Base-by-base conservation (phyloP, 2,888 invertebrate genomes). In the Callyntrura guangdongensis region DNA sequence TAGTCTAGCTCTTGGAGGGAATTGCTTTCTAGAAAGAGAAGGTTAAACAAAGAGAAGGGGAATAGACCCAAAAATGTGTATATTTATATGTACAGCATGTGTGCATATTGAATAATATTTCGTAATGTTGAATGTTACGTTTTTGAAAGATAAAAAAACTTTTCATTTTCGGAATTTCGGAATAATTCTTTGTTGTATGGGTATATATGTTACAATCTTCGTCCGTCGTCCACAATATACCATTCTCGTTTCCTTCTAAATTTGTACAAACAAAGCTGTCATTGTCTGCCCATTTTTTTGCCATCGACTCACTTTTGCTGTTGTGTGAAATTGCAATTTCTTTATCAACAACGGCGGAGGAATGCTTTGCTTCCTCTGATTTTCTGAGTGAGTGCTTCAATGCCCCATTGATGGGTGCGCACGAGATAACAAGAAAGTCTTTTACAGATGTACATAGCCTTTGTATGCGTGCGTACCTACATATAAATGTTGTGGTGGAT, bases 371-470 rank as follows among this genome's bases (percentile, higher is more conserved):
- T 47, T 82, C 61, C 14, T 64, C 45, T 47, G 45, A 82, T 82
- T 82, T 82, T 82, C 82, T 64, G 47, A 82, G 64, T 47, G 82
- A 82, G 82, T 82, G 82, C 59, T 22, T 36, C 17, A 82, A 64
- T 82, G 82, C 82, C 36, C 49, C 74, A 74, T 49, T 45, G 72
- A 74, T 74, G 49, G 49, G 74, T 74, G 74, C 74, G 49, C 74
- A 49, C 25, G 12, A 27, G 6, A 36, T 49, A 49, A 49, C 74
- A 74, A 74, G 72, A 47, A 17, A 49, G 22, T 22, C 11, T 36
- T 72, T 20, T 25, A n/a, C 3, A 36, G 27, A 11, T 25, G 9
- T 36, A 36, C 6, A 36, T 22, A 0, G 3, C 20, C 17, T 74
- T n/a, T 45, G 47, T 47, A 49, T 67, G 25, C 67, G 0, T 59